Evolutionary conservation across 1,140 invertebrate species (phyloP), one percentile per base, ranked within the genome.

Genomic region (Reticulitermes speratus): DNA sequence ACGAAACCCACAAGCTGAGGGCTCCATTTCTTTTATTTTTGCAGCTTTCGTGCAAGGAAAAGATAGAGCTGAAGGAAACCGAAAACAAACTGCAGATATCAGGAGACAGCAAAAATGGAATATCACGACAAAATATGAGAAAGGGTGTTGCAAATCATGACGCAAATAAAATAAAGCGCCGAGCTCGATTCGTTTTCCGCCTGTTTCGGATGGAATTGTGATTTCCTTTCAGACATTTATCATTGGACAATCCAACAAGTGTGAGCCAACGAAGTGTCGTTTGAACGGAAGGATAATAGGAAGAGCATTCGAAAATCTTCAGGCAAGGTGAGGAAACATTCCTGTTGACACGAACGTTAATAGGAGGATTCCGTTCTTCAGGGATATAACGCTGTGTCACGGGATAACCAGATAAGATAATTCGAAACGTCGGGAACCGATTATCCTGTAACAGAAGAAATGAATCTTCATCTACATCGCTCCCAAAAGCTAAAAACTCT

Each of bases 71-170:
- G 65, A 25, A 14, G 3, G 65, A 30, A 75, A 30, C 25, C 25
- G 3, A 75, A 30, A 75, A 75, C 14, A 75, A 30, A 75, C 8
- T 75, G 65, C n/a, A 30, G 25, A 75, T 30, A 8, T 75, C 7
- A 75, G 65, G 65, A 30, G 65, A 75, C 65, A 75, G 65, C 65
- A 30, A 75, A 75, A 75, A 75, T 75, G 65, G 65, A 75, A 75
- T 75, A 75, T 75, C 65, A 14, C n/a, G 65, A 75, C 65, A 75
- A 6, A 75, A 16, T 30, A 75, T 30, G 65, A 30, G n/a, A 75
- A 75, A 75, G 1, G n/a, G 65, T 2, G 25, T 6, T n/a, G 65
- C 65, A 75, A 75, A 75, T 75, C 65, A 30, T 75, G 1, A 30
- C n/a, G 65, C 65, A 75, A 75, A 55, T 55, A 55, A 55, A 16